Evolutionary conservation across 2,888 invertebrate genomes (phyloP), one percentile per base, ranked within the genome.

Genomic region (Sussaba pulchella): DNA sequence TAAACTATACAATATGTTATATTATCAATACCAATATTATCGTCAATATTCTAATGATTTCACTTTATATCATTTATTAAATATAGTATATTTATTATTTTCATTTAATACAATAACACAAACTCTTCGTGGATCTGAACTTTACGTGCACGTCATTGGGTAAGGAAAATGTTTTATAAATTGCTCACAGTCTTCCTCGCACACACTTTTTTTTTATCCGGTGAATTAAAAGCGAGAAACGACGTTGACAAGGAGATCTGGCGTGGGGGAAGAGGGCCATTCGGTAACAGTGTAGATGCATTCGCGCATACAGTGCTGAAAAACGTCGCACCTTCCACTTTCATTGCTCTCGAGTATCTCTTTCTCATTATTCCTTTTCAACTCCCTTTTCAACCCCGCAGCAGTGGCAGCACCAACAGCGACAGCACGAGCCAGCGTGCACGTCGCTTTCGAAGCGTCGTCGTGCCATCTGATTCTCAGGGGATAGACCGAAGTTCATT

Each of bases 271-370:
- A 9, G 12, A 21, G 19, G 21, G 10, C 21, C 10, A 10, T 21
- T 21, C 10, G 10, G 10, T 17, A 21, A 50, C 2, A 50, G 50
- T 19, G 0, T 21, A 0, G 21, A 50, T 21, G 50, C 10, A 50
- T 10, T 21, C 21, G 21, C 21, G 6, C 31, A 5, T 6, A 9
- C 10, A 21, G 50, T 10, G 9, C 50, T 9, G 31, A 10, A 4
- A n/a, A 43, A 43, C 43, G 43, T n/a, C 4, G 43, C n/a, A n/a
- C 41, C 41, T 4, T 41, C 64, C 41, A 66, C 31, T 41, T 10
- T 26, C 64, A 64, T 70, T 9, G 31, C 19, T 10, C 21, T 61
- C 54, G 41, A 43, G 47, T 45, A 19, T 59, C 26, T 45, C 31
- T 47, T 52, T 31, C 19, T 19, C 21, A 43, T 5, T 2, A 5